Conservation (phyloP, 2,797 vertebrate species). For the Diceros bicornis region DNA sequence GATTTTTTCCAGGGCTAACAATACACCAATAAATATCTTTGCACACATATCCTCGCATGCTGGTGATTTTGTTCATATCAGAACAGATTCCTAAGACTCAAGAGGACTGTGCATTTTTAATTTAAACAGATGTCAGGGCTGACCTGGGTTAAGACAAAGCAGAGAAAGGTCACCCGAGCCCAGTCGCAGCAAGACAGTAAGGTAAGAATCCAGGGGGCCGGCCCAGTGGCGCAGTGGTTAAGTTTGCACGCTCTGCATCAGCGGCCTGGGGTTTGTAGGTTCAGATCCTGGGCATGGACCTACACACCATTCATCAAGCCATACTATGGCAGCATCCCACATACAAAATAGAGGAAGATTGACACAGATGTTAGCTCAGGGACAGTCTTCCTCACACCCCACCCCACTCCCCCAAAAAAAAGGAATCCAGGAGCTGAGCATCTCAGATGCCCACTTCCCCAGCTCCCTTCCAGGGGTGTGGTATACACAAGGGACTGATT, state of each 20-base stretch:
- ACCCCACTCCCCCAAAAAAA: no score
- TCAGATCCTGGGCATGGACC: no score
- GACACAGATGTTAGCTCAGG: no score
- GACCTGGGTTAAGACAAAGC: neutral
- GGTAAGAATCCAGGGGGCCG: neutral
- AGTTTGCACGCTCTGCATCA: no score
- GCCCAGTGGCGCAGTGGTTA: no score
- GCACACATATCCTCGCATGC: neutral
- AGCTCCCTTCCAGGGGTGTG: neutral
- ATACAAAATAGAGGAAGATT: no score
- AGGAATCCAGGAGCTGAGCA: no score
- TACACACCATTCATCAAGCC: no score
- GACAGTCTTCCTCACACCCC: no score
- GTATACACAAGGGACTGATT: no score
- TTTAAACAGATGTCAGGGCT: neutral
- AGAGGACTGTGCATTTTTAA: neutral
- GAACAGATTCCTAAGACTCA: neutral
- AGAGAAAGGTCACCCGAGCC: neutral
- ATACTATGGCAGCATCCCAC: no score
- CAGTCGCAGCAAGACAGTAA: neutral
- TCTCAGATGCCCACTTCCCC: neutral
- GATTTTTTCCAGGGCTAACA: neutral
- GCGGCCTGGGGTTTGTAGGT: no score
- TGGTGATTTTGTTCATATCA: neutral
- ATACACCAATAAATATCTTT: neutral